These are phyloP conservation scores for Neosalanx taihuensis DNA, from an alignment of 2,797 vertebrate genomes.

Conservation along the genomic window DNA sequence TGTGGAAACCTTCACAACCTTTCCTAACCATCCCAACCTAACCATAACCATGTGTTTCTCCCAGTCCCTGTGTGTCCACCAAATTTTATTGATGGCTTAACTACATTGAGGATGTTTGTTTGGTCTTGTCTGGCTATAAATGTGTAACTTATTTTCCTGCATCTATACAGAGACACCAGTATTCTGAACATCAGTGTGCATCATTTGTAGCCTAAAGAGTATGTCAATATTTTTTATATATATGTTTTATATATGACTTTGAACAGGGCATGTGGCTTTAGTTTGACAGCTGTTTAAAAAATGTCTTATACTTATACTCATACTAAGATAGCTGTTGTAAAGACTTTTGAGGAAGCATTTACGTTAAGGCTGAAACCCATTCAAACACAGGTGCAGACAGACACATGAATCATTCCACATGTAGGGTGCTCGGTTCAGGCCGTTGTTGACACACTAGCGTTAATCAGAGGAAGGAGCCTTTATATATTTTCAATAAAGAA, in stretches of 20 bases:
- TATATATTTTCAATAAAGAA: background rate
- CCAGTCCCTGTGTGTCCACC: too few relatives aligned
- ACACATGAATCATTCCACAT: background rate
- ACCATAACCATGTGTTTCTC: too few relatives aligned
- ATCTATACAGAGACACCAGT: too few relatives aligned
- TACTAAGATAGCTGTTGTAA: conserved; percentile 53
- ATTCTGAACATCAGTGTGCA: too few relatives aligned
- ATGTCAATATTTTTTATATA: background rate
- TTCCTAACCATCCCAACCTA: too few relatives aligned
- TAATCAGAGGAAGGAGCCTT: conserved; percentile 7
- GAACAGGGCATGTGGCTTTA: background rate
- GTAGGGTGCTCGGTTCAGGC: too few relatives aligned
- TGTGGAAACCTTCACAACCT: background rate
- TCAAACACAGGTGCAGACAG: background rate
- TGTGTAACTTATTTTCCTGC: too few relatives aligned
- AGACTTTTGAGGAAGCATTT: conserved; percentile 52
- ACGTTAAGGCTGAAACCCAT: background rate
- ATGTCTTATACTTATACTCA: background rate
- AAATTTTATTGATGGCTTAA: too few relatives aligned
- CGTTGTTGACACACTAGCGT: too few relatives aligned
- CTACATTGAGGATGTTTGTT: too few relatives aligned
- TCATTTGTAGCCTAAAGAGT: too few relatives aligned
- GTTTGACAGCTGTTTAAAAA: conserved; percentile 56
- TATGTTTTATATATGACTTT: background rate
- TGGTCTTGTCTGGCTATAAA: too few relatives aligned